These are phyloP conservation scores for Entomyzon cyanotis DNA, from an alignment of 2,113 vertebrate species.

Conservation along the genomic window DNA sequence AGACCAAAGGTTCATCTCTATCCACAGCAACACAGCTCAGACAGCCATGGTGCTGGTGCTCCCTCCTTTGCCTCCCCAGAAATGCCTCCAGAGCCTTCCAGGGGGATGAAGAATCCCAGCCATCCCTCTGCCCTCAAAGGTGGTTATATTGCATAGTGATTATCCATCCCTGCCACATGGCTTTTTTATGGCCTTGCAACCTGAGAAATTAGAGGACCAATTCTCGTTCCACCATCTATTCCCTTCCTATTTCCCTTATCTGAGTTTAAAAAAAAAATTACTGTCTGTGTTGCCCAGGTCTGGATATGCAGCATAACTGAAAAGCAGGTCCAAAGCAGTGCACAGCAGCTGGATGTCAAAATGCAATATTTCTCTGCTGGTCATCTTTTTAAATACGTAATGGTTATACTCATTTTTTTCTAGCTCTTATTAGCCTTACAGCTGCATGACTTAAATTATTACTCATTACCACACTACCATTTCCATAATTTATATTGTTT, in stretches of 20 bases:
- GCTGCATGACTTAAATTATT: not conserved
- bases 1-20: not conserved
- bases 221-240: not conserved
- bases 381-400: not conserved
- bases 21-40: not conserved
- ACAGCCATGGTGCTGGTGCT: fast-evolving
- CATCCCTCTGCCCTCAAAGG: not conserved
- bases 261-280: not conserved
- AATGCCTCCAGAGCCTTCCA: not conserved
- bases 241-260: not conserved
- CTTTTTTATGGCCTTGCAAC: not conserved
- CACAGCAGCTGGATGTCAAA: not conserved
- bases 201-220: not conserved
- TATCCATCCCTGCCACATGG: not conserved
- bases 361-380: not conserved
- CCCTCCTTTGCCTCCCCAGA: not conserved
- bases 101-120: not conserved
- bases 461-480: not conserved
- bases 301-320: not conserved
- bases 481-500: conserved; percentile 1
- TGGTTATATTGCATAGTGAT: fast-evolving
- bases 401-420: not conserved
- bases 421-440: not conserved
- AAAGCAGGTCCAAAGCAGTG: not conserved
- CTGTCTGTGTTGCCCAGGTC: fast-evolving